Conservation (phyloP, 2,888 invertebrate genomes). For the Cephus nigrinus region DNA sequence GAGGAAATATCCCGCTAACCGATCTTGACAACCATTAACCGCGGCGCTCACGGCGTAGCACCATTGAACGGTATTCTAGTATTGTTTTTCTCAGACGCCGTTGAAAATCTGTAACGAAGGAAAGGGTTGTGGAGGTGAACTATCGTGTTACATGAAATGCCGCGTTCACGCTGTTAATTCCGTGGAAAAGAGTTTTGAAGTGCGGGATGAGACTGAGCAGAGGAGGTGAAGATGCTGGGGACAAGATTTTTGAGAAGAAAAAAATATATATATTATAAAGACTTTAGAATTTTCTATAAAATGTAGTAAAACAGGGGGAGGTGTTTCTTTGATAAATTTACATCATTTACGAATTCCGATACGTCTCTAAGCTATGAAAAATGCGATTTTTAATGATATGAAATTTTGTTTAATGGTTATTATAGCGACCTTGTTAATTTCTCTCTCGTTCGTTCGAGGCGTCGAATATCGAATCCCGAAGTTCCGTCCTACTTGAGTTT, state of each 20-base stretch:
- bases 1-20: constrained; percentile 64
- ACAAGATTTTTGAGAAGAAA: background rate
- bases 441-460: background rate
- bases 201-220: constrained; percentile 4
- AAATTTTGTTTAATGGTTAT: background rate
- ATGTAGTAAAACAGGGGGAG: constrained; percentile 19
- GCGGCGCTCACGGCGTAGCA: constrained; percentile 33
- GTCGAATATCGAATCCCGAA: background rate
- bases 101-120: constrained; percentile 12
- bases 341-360: background rate
- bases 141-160: constrained; percentile 38
- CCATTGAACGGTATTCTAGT: constrained; percentile 26
- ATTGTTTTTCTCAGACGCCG: constrained; percentile 47
- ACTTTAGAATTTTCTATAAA: background rate
- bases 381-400: background rate
- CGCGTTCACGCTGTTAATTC: background rate
- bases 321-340: constrained; percentile 16
- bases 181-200: background rate
- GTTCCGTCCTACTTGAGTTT: background rate
- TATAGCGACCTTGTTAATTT: background rate
- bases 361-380: background rate
- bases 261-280: background rate
- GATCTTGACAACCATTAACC: constrained; percentile 64
- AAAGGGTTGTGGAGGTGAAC: constrained; percentile 16
- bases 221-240: background rate